phyloP scores from a whole-genome alignment of 2,797 vertebrate genomes.

The Meriones psammophilus region DNA sequence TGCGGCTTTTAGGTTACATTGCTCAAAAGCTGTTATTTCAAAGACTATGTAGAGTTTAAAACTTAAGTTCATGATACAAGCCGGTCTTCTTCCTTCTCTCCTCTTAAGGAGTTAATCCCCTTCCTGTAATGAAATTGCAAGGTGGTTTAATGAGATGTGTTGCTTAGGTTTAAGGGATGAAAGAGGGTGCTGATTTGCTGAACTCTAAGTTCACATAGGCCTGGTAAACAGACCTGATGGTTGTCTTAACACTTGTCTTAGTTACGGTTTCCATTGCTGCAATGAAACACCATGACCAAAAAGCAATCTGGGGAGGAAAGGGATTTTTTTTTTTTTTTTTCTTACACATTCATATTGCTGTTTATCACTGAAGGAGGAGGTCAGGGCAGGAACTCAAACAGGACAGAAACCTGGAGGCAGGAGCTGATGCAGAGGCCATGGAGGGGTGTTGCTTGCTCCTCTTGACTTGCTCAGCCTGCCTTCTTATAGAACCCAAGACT shows the following conservation, averaged over 20 bases:
- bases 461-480: neutral
- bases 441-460: neutral
- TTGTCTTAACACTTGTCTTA: neutral
- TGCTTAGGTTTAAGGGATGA: no score
- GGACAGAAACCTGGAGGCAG: neutral
- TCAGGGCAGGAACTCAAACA: neutral
- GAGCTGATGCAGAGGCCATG: neutral
- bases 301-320: neutral
- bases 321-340: neutral
- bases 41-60: neutral
- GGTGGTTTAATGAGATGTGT: neutral
- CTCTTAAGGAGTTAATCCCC: neutral
- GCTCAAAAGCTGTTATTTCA: neutral
- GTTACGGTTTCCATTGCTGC: neutral
- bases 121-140: neutral
- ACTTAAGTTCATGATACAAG: neutral
- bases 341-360: neutral
- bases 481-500: neutral
- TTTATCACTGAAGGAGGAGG: neutral
- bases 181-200: no score
- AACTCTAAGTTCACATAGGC: neutral
- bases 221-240: neutral
- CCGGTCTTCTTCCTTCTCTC: neutral
- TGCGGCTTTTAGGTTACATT: neutral
- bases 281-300: neutral